A percentile compares a stretch with the other conserved stretches of the same genome.
These are phyloP conservation scores for Remorina albescens DNA, from an alignment of 2,797 vertebrate genomes.

Conservation along the genomic window DNA sequence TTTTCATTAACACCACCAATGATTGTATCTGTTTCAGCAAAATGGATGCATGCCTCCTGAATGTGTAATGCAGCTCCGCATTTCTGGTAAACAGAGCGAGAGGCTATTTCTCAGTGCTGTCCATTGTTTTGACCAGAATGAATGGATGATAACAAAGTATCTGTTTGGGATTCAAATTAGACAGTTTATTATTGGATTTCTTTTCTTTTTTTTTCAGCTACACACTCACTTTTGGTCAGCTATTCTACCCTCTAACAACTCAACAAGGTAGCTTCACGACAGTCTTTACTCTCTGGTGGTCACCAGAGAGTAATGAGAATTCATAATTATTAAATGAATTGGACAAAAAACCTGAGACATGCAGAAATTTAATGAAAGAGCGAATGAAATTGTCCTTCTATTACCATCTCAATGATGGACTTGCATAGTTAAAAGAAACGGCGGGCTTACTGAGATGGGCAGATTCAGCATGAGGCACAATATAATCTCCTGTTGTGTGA, in stretches of 20 bases:
- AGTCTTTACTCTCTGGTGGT: conserved; percentile 39
- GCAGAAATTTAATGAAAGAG: conserved; percentile 76
- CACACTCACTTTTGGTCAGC: conserved; percentile 35
- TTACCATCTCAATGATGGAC: conserved; percentile 74
- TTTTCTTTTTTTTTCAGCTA: conserved; percentile 16
- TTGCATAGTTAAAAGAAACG: conserved; percentile 71
- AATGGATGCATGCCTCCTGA: conserved; percentile 73
- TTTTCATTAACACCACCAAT: conserved; percentile 79
- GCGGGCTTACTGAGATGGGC: conserved; percentile 61
- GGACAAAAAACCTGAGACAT: conserved; percentile 71
- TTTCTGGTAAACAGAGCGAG: conserved; percentile 72
- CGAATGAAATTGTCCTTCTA: conserved; percentile 77
- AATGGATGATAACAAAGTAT: conserved; percentile 76
- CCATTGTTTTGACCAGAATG: conserved; percentile 76
- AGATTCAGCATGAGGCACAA: conserved; percentile 53
- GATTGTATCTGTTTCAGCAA: conserved; percentile 82
- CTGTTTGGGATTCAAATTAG: conserved; percentile 79
- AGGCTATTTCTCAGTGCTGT: conserved; percentile 73
- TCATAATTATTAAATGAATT: conserved; percentile 81
- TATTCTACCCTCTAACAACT: conserved; percentile 46
- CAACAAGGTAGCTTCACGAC: conserved; percentile 56
- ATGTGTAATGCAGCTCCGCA: conserved; percentile 72
- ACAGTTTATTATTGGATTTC: conserved; percentile 56
- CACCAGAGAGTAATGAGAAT: conserved; percentile 66
- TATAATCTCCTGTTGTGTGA: conserved; percentile 41